Evolutionary conservation across 2,888 invertebrate genomes (phyloP), one percentile per base, ranked within the genome.

Genomic region (Cyclophora punctaria): DNA sequence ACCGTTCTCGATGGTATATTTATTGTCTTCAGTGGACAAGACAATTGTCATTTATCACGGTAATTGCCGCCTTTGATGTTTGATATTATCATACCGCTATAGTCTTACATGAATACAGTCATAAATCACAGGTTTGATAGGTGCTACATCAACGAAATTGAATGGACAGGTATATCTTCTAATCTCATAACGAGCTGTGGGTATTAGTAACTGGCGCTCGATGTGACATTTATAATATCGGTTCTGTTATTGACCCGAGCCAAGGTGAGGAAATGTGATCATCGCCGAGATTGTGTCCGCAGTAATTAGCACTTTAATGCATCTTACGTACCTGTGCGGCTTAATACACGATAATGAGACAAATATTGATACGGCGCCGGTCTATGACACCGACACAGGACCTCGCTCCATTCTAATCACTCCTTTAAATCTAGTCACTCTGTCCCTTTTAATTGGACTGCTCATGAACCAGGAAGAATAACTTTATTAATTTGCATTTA

Each of bases 1-100:
- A 81, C 79, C 67, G 71, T 69, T 72, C 73, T 74, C 73, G 77
- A 75, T 78, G 76, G 68, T 69, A 73, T 79, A 83, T 84, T 83
- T 84, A 86, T 86, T 83, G 82, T 81, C 69, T 66, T 67, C 71
- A 69, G 71, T 79, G 78, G 83, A 83, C 84, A 83, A 82, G 77
- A 83, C 84, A 83, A 85, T 85, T 80, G 84, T 83, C 83, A 81
- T 86, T 85, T 84, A 86, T 86, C 84, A 84, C 70, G 69, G 73
- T 78, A 81, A 81, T 80, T 79, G 78, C 82, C 82, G 84, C 83
- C 82, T 86, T 86, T 85, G 86, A 85, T 80, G 79, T 83, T 73
- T 73, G 81, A 83, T 81, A 71, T 77, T 85, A 84, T 85, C 84
- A 79, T 64, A 73, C 75, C 77, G 78, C 71, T 71, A 67, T 66